Evolutionary conservation across 2,797 vertebrate species (phyloP), one percentile per base, ranked within the genome.

Genomic region (Gymnocypris eckloni): DNA sequence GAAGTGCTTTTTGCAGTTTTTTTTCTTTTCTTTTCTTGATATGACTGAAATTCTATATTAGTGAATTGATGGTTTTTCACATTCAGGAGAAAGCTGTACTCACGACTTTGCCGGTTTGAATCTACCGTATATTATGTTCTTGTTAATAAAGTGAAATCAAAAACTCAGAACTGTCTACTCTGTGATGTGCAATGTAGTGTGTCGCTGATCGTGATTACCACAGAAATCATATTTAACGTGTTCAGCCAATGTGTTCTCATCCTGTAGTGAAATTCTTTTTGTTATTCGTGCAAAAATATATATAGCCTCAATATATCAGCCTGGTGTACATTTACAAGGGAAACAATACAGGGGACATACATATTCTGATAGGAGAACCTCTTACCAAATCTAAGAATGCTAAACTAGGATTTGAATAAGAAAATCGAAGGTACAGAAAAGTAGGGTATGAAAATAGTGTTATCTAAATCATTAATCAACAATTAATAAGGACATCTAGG

Each of bases 401-500:
- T 97, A 97, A 88, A 95, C 95, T 96, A 97, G 91, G 90, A 89
- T 95, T 95, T 95, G 94, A 95, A 95, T 96, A 96, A 95, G 95
- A 96, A 97, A 96, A 84, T 88, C 48, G 94, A 96, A 96, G 95
- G 93, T 96, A 96, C 94, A 96, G 95, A 97, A 97, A 97, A 96
- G 96, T 94, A 96, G 94, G 94, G 95, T 97, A 97, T 96, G 96
- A 98, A 97, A 97, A 97, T 98, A 98, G 96, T 96, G 95, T 97
- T 96, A 92, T 97, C 96, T 86, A 97, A 93, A 76, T 87, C 95
- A 94, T 96, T 96, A 95, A 94, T 93, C 94, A 94, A 97, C 90
- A 88, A 95, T 96, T 96, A 95, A 86, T 81, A 88, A 93, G 92
- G 89, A 91, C 90, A 96, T 95, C 95, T 95, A 96, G 95, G 94